phyloP scores from a whole-genome alignment of 2,888 invertebrate genomes.

The Lottia scabra region DNA sequence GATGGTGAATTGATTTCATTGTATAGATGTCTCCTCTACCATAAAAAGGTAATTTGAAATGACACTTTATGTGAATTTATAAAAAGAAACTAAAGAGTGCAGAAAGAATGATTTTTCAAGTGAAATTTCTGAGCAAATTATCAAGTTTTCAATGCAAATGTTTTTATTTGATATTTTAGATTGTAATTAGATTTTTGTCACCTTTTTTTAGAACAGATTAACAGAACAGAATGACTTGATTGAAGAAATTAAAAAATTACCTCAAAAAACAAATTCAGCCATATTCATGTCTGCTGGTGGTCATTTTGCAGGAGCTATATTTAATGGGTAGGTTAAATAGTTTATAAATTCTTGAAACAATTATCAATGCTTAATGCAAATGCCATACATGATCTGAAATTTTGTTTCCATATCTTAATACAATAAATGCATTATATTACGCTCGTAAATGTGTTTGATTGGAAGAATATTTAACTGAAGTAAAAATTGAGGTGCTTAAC shows the following conservation, averaged over 20 bases:
- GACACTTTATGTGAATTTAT: not conserved
- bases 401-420: too few relatives aligned
- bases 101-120: too few relatives aligned
- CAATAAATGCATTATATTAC: too few relatives aligned
- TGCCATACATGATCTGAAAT: too few relatives aligned
- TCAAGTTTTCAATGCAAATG: not conserved
- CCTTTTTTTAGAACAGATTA: slow-evolving; percentile 61
- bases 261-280: slow-evolving; percentile 76
- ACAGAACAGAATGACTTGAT: slow-evolving; percentile 64
- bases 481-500: too few relatives aligned
- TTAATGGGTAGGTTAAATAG: slow-evolving; percentile 69
- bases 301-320: slow-evolving; percentile 83
- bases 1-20: slow-evolving; percentile 80
- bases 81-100: not conserved
- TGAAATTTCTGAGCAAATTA: not conserved
- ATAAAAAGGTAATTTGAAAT: slow-evolving; percentile 72
- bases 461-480: too few relatives aligned
- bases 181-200: not conserved
- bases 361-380: too few relatives aligned
- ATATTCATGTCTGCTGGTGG: slow-evolving; percentile 88
- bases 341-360: too few relatives aligned
- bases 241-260: slow-evolving; percentile 60
- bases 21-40: slow-evolving; percentile 80
- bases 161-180: not conserved
- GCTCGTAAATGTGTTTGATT: too few relatives aligned